phyloP scores from a whole-genome alignment of 2,113 vertebrate species.

The Cricetomys ansorgei region DNA sequence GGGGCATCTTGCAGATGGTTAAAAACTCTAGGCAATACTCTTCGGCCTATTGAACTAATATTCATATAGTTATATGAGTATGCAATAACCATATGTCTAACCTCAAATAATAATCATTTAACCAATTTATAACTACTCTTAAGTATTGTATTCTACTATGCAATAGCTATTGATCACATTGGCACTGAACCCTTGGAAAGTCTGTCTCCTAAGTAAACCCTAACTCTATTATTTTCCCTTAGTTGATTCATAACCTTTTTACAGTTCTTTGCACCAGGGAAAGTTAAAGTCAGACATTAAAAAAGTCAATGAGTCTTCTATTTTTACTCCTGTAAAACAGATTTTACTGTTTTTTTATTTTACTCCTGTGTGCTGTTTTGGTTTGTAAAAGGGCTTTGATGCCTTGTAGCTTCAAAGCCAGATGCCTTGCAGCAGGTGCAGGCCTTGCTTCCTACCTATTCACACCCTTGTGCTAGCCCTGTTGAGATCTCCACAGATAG shows the following conservation, averaged over 20 bases:
- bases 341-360: too few relatives aligned
- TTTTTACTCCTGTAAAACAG: too few relatives aligned
- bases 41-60: background rate
- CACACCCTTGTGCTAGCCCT: too few relatives aligned
- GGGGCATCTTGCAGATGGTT: too few relatives aligned
- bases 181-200: background rate
- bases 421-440: too few relatives aligned
- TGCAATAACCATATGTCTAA: background rate
- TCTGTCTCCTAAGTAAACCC: background rate
- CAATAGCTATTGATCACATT: background rate
- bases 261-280: background rate
- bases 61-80: background rate
- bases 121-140: background rate
- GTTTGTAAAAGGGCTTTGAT: too few relatives aligned
- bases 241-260: background rate
- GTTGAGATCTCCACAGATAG: too few relatives aligned
- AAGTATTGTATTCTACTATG: background rate
- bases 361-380: too few relatives aligned
- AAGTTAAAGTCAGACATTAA: background rate
- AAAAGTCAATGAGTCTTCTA: background rate
- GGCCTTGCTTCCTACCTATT: too few relatives aligned
- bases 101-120: background rate
- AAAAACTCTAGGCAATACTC: background rate
- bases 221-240: background rate
- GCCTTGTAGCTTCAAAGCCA: too few relatives aligned